Evolutionary conservation across 1,140 invertebrate species (phyloP), one percentile per base, ranked within the genome.

Genomic region (Drosophila parvula): DNA sequence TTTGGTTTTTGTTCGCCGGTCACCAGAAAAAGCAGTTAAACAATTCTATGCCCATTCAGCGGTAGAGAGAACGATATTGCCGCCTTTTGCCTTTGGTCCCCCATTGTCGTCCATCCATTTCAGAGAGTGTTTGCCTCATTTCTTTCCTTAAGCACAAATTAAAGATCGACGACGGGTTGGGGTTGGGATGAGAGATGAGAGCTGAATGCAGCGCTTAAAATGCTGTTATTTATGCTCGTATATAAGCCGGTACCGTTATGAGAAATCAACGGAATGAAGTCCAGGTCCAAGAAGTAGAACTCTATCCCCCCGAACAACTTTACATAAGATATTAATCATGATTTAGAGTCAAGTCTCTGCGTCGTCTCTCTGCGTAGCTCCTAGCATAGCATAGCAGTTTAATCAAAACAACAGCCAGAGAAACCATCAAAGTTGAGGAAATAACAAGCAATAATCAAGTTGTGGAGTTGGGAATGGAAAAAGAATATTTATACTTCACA

Each of bases 281-380:
- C 47, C 48, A 69, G 57, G 68, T 57, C 47, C 48, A 48, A 70
- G 62, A 53, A 55, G 47, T 56, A 34, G 67, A 56, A 47, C 67
- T 47, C 60, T 16, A 28, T 14, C 2, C 38, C 32, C 44, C 28
- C 36, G 16, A 38, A n/a, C 65, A 40, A 41, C 65, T 71, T 71
- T 48, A 38, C 68, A 41, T 70, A 58, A 58, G 67, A 73, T 58
- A 73, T 73, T 73, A 73, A 73, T 73, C 67, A 73, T 71, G 69
- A 73, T 73, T 73, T 71, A 50, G 69, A 36, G 27, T 10, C 65
- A 43, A 14, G 34, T 34, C 68, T 16, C 32, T 55, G 16, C 22
- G 18, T 10, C 7, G 14, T 30, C 11, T 34, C 22, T 36, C 28
- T 63, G 50, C 38, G 50, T 57, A 12, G 16, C 45, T 27, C 7